phyloP scores from a whole-genome alignment of 2,113 vertebrate species.

The Rattus norvegicus region DNA sequence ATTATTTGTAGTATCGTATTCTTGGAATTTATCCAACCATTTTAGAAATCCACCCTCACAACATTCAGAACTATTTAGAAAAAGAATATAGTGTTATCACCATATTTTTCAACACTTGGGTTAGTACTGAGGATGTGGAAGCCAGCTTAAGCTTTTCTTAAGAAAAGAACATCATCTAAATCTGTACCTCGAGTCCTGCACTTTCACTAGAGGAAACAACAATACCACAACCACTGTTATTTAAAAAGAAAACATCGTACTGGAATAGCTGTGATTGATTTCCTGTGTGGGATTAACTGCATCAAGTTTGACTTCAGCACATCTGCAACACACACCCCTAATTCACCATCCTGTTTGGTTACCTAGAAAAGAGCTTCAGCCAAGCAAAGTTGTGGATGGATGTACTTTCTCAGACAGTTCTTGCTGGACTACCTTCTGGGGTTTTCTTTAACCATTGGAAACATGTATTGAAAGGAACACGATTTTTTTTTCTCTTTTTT shows the following conservation, averaged over 20 bases:
- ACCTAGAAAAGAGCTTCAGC: slow-evolving; percentile 38
- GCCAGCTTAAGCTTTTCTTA: not conserved
- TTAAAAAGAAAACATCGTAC: slow-evolving; percentile 32
- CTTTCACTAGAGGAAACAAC: not conserved
- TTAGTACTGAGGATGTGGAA: slow-evolving; percentile 5
- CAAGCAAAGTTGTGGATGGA: slow-evolving; percentile 20
- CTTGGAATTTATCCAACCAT: not conserved
- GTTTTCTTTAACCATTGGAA: slow-evolving; percentile 41
- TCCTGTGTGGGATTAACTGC: slow-evolving; percentile 44
- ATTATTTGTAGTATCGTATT: slow-evolving; percentile 32
- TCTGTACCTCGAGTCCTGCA: not conserved
- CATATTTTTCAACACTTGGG: not conserved
- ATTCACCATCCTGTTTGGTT: slow-evolving; percentile 50
- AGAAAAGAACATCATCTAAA: slow-evolving; percentile 18
- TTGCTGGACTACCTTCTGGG: slow-evolving; percentile 64
- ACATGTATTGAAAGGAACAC: slow-evolving; percentile 55
- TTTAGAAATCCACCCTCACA: slow-evolving; percentile 26
- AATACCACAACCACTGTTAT: not conserved
- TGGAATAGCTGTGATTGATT: slow-evolving; percentile 58
- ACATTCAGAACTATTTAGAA: slow-evolving; percentile 32
- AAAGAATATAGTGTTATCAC: not conserved
- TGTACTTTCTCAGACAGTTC: slow-evolving; percentile 38
- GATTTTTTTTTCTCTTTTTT: too few species aligned
- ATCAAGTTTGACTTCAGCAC: slow-evolving; percentile 59
- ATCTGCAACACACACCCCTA: not conserved